Base-by-base conservation (phyloP, 2,888 invertebrate genomes). In the Malachius bipustulatus region DNA sequence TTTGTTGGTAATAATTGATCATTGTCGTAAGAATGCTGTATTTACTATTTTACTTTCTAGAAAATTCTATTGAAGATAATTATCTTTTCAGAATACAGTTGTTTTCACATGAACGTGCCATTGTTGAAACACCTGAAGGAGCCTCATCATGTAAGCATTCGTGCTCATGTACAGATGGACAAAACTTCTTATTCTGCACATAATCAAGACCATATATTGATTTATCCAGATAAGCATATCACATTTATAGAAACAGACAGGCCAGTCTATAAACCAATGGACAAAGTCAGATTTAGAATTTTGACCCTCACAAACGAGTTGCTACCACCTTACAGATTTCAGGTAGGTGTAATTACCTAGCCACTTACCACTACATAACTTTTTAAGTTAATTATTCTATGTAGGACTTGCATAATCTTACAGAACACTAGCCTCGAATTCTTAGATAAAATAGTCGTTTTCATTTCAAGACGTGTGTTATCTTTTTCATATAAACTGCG, bases 221-320 rank as follows among this genome's bases (percentile, higher is more conserved):
- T 60, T 31, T 56, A 56, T 44, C 64, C 65, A 14, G 60, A 63
- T 34, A 60, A 63, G 24, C 49, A 62, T 24, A 56, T 67, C 11
- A 63, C 66, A 2, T 69, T 72, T 40, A 63, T 73, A 26, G 69
- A 71, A 48, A 72, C 71, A 1, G 73, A 73, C 46, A 66, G 69
- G 44, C 57, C 60, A 2, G 55, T 67, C 12, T 73, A 73, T 45
- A 71, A 69, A 47, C 68, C 71, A 8, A 69, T 69, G 1, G 71
- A 73, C 49, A 62, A 60, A 39, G 66, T 73, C 11, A 64, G 63
- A 47, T 64, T 72, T 37, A 58, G 71, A 39, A 54, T 71, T 16
- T 54, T 73, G 13, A 59, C 62, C 27, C 45, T 73, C n/a, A 62
- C 60, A 24, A 63, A 66, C 32, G 62, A 70, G 42, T 52, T 72